Evolutionary conservation across 2,113 vertebrate genomes (phyloP), one percentile per base, ranked within the genome.

Genomic region (Hippocampus abdominalis): DNA sequence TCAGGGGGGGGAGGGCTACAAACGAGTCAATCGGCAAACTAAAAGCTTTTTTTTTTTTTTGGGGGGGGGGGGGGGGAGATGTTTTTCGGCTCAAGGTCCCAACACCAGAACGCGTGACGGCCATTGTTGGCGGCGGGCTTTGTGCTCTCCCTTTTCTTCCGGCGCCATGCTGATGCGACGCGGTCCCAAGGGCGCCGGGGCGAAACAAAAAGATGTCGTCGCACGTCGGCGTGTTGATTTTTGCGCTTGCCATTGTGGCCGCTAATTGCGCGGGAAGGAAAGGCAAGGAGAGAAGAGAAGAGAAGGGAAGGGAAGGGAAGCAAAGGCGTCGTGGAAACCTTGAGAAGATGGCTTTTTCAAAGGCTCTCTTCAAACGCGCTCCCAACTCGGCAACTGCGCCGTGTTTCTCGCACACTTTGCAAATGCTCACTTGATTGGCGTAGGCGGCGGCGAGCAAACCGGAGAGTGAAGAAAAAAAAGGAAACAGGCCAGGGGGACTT

Each of bases 391-490:
- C 56, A 27, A 59, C 62, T 64, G 5, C 12, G 36, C 8, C 20
- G 20, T 12, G 36, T 39, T 63, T 63, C 42, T 25, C 25, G 25
- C 56, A 59, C 56, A 59, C 56, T 29, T 51, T n/a, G 20, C 46
- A 60, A 60, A 60, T 60, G 57, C 57, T 60, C 57, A 60, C 57
- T 60, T 60, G 57, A 32, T 60, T 60, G 56, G 56, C 25, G 56
- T 15, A 7, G 25, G 57, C 29, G 57, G 42, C 42, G 18, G 16
- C 3, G 13, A 18, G 15, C 3, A 16, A 48, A 15, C 1, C 4
- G 46, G 16, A 20, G 46, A 15, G 15, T 1, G 4, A 48, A 48
- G 13, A 48, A 44, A 44, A 44, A 29, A 29, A 29, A 29, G 29
- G 29, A 29, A 29, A 29, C 29, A 29, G 29, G 29, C 29, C 29